Percentiles rank a stretch among this genome's conserved stretches.
Evolutionary conservation across 35 echinoderm and acorn worm species (phyloP).

Genomic region (Antedon bifida): DNA sequence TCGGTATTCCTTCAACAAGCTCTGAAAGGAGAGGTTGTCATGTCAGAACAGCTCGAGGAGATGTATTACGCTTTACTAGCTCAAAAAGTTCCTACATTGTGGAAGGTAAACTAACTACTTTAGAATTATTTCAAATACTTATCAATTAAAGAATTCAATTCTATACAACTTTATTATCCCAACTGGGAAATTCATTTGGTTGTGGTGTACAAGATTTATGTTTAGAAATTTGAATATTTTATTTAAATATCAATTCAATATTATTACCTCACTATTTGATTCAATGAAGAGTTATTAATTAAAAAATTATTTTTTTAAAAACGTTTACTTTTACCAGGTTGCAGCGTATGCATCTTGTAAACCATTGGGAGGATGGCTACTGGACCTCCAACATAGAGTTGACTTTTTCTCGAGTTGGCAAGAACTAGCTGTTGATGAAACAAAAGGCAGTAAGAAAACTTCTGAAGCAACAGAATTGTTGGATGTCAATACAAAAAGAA

Average conservation of each 20-base stretch:
- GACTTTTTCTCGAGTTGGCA: constrained; percentile 88
- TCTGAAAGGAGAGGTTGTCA: constrained; percentile 95
- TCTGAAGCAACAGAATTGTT: constrained; percentile 10
- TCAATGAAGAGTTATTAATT: too few relatives aligned
- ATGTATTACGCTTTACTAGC: constrained; percentile 88
- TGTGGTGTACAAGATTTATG: too few relatives aligned
- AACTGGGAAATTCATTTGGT: too few relatives aligned
- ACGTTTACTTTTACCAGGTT: constrained; percentile 22
- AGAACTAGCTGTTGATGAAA: constrained; percentile 26
- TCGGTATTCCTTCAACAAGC: constrained; percentile 45
- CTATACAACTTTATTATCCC: too few relatives aligned
- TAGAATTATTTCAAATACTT: too few relatives aligned
- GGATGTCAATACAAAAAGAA: constrained; percentile 25
- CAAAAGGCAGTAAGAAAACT: constrained; percentile 48
- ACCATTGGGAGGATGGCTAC: constrained; percentile 68
- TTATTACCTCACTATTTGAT: too few relatives aligned
- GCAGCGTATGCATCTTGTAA: constrained; percentile 93
- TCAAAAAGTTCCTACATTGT: constrained; percentile 71
- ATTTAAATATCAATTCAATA: too few relatives aligned
- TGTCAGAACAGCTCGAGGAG: constrained; percentile 93
- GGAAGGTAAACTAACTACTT: constrained; percentile 62
- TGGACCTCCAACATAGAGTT: constrained; percentile 75
- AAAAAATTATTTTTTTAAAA: neutral
- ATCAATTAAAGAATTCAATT: too few relatives aligned
- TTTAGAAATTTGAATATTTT: too few relatives aligned